A percentile compares a stretch with the other conserved stretches of the same genome.
Evolutionary conservation across 2,888 invertebrate species (phyloP).

Genomic region (Drosophila diplacantha): DNA sequence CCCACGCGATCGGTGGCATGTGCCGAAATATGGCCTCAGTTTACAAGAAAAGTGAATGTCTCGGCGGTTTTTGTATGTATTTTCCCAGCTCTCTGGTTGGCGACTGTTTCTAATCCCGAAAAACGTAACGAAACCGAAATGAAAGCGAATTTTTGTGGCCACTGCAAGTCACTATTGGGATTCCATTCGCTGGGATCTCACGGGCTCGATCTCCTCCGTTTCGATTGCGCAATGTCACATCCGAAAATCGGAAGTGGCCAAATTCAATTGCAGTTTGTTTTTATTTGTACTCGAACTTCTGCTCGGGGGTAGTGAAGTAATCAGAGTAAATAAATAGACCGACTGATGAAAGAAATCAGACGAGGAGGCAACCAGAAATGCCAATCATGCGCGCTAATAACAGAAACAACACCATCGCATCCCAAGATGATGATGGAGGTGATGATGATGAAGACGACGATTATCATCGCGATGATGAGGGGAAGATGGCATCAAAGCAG

Average conservation of each 20-base stretch:
- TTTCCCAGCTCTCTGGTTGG: conserved; percentile 13
- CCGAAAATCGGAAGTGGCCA: conserved; percentile 22
- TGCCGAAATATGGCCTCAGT: conserved; percentile 18
- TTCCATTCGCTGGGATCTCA: conserved; percentile 5
- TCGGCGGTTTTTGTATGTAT: conserved; percentile 4
- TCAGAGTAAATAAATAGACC: conserved; percentile 67
- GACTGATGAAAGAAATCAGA: conserved; percentile 54
- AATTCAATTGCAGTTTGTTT: conserved; percentile 49
- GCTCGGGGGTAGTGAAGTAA: conserved; percentile 58
- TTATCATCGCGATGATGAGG: conserved; percentile 14
- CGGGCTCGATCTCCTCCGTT: not conserved
- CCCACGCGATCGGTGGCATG: conserved; percentile 20
- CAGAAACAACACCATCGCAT: conserved; percentile 36
- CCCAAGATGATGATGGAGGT: conserved; percentile 20
- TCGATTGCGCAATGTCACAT: conserved; percentile 17
- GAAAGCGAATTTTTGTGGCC: conserved; percentile 12
- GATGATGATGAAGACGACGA: conserved; percentile 21
- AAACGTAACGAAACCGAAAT: conserved; percentile 10
- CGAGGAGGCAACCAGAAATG: conserved; percentile 49
- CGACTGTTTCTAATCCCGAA: conserved; percentile 13
- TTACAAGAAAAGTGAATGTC: conserved; percentile 31
- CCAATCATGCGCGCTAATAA: conserved; percentile 71
- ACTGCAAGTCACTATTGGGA: conserved; percentile 14
- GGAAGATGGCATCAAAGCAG: conserved; percentile 39
- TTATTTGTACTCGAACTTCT: conserved; percentile 9